Evolutionary conservation across 2,797 vertebrate species (phyloP), one percentile per base, ranked within the genome.

Genomic region (Spea hammondii): DNA sequence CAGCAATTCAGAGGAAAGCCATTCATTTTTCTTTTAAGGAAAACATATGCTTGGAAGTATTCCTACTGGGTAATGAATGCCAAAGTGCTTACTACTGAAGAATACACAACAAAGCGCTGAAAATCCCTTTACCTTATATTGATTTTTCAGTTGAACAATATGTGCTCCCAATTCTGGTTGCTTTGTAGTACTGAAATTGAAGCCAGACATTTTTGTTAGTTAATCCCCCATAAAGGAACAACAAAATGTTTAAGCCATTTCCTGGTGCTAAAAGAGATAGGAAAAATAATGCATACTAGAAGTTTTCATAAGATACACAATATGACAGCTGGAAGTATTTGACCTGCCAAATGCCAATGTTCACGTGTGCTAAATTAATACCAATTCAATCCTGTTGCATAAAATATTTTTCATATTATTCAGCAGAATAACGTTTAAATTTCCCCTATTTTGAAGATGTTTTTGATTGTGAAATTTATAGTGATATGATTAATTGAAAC

Each of bases 21-120:
- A 70, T 53, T 73, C 14, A 65, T 54, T 59, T 73, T 62, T 17
- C 59, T 32, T 73, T 77, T 44, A 82, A 82, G 74, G 8, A 48
- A 77, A 77, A 77, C 75, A 69, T 59, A 55, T 76, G 79, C 60
- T 69, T 81, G 79, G 79, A 77, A 60, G 10, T 11, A 50, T 14
- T 50, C 32, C 51, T 17, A 8, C 12, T 49, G 48, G 59, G 54
- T 17, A 48, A 68, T n/a, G 4, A n/a, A 69, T 62, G 79, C 79
- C 79, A 81, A 75, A 72, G 69, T 68, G 72, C 74, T 72, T 60
- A 72, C 12, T 68, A 47, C 64, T 81, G 69, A 47, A 67, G 60
- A 64, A 11, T n/a, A 13, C 8, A 44, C 44, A 77, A 62, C 32
- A 72, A 72, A 76, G 53, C 5, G 5, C 12, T 59, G 69, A 72